phyloP scores from a whole-genome alignment of 2,797 vertebrate species.

The Apogon talboti region DNA sequence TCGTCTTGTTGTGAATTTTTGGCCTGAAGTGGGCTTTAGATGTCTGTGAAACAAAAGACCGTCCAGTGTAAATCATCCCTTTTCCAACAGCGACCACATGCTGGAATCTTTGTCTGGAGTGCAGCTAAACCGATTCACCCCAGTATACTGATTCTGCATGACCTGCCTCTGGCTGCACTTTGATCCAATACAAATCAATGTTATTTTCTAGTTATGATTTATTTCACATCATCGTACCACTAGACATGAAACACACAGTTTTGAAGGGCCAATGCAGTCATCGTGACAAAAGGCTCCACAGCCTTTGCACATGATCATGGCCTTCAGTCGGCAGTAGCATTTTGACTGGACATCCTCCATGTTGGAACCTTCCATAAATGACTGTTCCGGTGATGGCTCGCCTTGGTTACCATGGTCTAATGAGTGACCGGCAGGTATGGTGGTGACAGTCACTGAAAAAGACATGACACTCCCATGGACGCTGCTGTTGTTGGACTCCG shows the following conservation, averaged over 20 bases:
- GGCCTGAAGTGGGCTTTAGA: conserved; percentile 9
- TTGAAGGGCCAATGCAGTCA: conserved; percentile 97
- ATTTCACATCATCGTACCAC: conserved; percentile 89
- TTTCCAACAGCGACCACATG: conserved; percentile 27
- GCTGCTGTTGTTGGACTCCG: conserved; percentile 49
- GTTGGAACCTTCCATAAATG: conserved; percentile 86
- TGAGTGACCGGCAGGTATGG: conserved; percentile 89
- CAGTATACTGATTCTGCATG: conserved; percentile 22
- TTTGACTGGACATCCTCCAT: conserved; percentile 91
- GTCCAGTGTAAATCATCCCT: conserved; percentile 72
- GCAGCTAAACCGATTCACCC: background rate
- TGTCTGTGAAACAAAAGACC: conserved; percentile 51
- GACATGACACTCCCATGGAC: conserved; percentile 93
- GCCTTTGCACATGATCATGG: conserved; percentile 99
- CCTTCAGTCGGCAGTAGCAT: conserved; percentile 98
- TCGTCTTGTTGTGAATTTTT: too few relatives aligned
- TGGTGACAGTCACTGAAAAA: conserved; percentile 97
- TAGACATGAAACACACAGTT: conserved; percentile 96
- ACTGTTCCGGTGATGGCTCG: conserved; percentile 87
- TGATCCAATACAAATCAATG: conserved; percentile 15
- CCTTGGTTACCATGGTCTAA: conserved; percentile 77
- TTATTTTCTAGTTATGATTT: background rate
- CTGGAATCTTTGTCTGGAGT: conserved; percentile 31
- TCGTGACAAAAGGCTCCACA: conserved; percentile 98
- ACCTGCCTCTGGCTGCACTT: conserved; percentile 43